Percentiles rank a stretch among this genome's conserved stretches.
Evolutionary conservation across 2,113 vertebrate species (phyloP).

Genomic region (Cinclus mexicanus): DNA sequence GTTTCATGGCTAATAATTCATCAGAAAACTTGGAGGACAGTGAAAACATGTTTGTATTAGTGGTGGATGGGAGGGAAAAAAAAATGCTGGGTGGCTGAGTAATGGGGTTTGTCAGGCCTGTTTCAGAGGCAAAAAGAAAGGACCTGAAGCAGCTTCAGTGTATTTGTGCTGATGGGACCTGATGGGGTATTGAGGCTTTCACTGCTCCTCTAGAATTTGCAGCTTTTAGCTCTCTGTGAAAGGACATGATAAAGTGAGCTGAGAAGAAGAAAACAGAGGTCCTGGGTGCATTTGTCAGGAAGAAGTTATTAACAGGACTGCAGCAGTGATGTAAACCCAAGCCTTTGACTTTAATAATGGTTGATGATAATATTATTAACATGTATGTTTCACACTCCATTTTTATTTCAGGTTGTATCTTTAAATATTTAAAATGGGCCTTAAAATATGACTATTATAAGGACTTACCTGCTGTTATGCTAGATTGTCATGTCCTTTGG

Average conservation of each 20-base stretch:
- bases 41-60: not conserved
- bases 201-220: not conserved
- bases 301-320: not conserved
- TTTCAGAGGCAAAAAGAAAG: not conserved
- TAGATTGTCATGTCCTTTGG: not conserved
- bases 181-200: not conserved
- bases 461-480: not conserved
- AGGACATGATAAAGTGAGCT: not conserved
- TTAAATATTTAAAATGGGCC: constrained; percentile 31
- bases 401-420: constrained; percentile 38
- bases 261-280: not conserved
- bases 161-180: not conserved
- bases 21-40: not conserved
- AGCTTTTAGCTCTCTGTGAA: not conserved
- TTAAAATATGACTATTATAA: constrained; percentile 26
- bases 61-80: not conserved
- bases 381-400: not conserved
- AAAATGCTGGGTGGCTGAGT: not conserved
- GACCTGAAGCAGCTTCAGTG: not conserved
- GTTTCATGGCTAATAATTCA: not conserved
- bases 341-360: not conserved
- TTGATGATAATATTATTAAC: constrained; percentile 49
- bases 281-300: not conserved
- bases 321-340: constrained; percentile 2
- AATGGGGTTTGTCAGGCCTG: not conserved